These are phyloP conservation scores for Sigmodon hispidus DNA, from an alignment of 2,113 vertebrate genomes.

Conservation along the genomic window DNA sequence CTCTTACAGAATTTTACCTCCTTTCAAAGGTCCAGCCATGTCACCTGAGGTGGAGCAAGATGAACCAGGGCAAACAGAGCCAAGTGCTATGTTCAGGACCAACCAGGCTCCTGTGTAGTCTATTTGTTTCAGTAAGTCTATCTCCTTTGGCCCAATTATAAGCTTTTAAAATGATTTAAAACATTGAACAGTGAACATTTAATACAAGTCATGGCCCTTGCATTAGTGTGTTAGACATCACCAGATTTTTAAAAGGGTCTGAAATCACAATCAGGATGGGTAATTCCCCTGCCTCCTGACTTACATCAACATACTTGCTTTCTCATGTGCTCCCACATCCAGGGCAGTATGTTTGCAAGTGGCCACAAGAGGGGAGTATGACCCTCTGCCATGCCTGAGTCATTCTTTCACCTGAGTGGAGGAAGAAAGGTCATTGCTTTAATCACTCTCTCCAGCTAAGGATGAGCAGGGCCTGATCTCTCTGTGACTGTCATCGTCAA, in stretches of 20 bases:
- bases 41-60: not conserved
- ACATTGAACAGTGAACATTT: not conserved
- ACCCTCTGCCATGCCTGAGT: not conserved
- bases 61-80: not conserved
- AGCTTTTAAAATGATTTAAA: not conserved
- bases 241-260: not conserved
- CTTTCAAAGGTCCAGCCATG: not conserved
- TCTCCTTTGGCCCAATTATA: not conserved
- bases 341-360: not conserved
- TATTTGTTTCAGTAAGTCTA: not conserved
- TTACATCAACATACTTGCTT: not conserved
- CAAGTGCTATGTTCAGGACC: not conserved
- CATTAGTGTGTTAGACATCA: not conserved
- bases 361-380: conserved; percentile 78
- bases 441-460: not conserved
- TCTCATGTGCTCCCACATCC: not conserved
- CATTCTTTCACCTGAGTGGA: not conserved
- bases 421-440: not conserved
- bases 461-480: not conserved
- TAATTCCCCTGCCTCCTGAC: not conserved
- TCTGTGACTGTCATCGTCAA: not conserved
- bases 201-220: not conserved
- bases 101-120: not conserved
- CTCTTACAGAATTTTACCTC: not conserved
- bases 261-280: not conserved